Evolutionary conservation across 2,797 vertebrate species (phyloP).

Genomic region (Passerculus sandwichensis): DNA sequence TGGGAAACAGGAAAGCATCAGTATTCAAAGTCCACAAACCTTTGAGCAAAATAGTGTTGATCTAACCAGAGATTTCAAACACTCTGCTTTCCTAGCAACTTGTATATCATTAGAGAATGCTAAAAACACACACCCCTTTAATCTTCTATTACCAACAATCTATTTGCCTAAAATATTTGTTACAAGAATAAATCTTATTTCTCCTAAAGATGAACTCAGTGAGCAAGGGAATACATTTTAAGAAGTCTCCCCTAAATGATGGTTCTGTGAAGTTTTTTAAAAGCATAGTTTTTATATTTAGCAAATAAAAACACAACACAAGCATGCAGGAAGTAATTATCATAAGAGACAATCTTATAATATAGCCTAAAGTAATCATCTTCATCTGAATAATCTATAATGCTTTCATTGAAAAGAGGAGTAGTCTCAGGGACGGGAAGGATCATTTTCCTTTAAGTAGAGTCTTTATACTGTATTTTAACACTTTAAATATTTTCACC

Average conservation of each 20-base stretch:
- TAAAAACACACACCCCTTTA: slow-evolving; percentile 69
- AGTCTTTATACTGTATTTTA: neutral
- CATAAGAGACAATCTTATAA: slow-evolving; percentile 35
- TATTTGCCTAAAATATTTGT: slow-evolving; percentile 62
- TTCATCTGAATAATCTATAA: slow-evolving; percentile 26
- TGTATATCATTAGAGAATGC: slow-evolving; percentile 78
- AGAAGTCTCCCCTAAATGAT: slow-evolving; percentile 16
- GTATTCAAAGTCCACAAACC: slow-evolving; percentile 86
- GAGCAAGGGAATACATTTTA: slow-evolving; percentile 41
- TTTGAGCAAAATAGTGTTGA: slow-evolving; percentile 82
- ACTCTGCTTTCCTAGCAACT: slow-evolving; percentile 71
- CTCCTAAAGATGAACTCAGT: slow-evolving; percentile 44
- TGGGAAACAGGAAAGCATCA: slow-evolving; percentile 86
- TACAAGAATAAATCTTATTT: slow-evolving; percentile 46
- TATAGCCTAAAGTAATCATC: slow-evolving; percentile 34
- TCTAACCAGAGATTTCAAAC: slow-evolving; percentile 81
- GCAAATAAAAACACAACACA: slow-evolving; percentile 20
- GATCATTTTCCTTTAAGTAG: neutral
- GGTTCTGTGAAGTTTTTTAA: neutral
- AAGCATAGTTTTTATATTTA: slow-evolving; percentile 12
- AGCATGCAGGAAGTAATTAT: slow-evolving; percentile 53
- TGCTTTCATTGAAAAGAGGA: neutral
- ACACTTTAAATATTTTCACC: neutral
- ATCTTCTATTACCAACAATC: slow-evolving; percentile 73
- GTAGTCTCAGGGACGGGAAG: slow-evolving; percentile 11